Evolutionary conservation across 2,113 vertebrate species (phyloP), one percentile per base, ranked within the genome.

Genomic region (Erythrolamprus reginae): DNA sequence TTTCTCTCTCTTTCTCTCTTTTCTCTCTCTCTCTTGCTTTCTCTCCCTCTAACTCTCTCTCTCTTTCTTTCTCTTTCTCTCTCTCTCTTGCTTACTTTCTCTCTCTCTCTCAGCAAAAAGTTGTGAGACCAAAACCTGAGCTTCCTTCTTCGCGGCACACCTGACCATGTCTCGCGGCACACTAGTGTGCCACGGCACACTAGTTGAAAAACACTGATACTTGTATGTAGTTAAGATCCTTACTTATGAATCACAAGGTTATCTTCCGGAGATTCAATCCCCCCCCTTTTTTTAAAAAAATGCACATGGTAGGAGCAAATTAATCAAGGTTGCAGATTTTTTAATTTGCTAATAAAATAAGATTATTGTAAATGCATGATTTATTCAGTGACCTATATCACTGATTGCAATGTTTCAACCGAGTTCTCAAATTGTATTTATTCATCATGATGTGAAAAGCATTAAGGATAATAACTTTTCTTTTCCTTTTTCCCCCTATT

Each of bases 161-260:
- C n/a, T n/a, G n/a, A n/a, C n/a, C n/a, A n/a, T n/a, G n/a, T n/a
- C n/a, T n/a, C n/a, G n/a, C n/a, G n/a, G n/a, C n/a, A n/a, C n/a
- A n/a, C n/a, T n/a, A n/a, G n/a, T n/a, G n/a, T n/a, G n/a, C n/a
- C n/a, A n/a, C n/a, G n/a, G n/a, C n/a, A n/a, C n/a, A n/a, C n/a
- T n/a, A n/a, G n/a, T n/a, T n/a, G n/a, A n/a, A n/a, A n/a, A n/a
- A n/a, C n/a, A n/a, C n/a, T n/a, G n/a, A n/a, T n/a, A n/a, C n/a
- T n/a, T 23, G 90, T 93, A 90, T 53, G 8, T 87, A 89, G 8
- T 13, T 42, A 52, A 88, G 83, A 90, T 90, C 33, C 90, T 4
- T 10, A 45, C 82, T 8, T 8, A 17, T 38, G n/a, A 61, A 61
- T 65, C 58, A 65, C 10, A 45, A 28, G 1, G 23, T 82, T 86